Conservation (phyloP, 1,140 invertebrate species). For the Harlomillsia oculata region DNA sequence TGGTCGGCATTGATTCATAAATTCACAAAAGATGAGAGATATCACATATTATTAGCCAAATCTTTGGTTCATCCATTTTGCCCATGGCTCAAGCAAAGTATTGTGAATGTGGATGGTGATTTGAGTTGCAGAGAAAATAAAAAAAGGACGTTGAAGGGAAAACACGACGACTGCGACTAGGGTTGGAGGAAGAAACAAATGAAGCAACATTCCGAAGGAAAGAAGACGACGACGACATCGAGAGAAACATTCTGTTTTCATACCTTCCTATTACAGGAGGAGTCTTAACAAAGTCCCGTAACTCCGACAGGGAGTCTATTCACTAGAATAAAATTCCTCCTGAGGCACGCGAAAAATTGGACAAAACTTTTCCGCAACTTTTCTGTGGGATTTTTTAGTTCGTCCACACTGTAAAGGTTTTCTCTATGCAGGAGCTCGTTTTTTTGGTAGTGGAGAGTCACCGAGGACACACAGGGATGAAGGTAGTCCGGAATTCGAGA, state of each 20-base stretch:
- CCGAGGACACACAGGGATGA: background rate
- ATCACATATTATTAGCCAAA: conserved; percentile 4
- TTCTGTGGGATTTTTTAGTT: conserved; percentile 16
- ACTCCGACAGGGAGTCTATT: conserved; percentile 22
- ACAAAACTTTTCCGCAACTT: conserved; percentile 30
- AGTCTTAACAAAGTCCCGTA: conserved; percentile 17
- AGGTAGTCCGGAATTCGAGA: background rate
- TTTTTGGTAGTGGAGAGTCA: background rate
- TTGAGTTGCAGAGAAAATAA: background rate
- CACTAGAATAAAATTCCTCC: conserved; percentile 31
- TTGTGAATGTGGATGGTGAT: conserved; percentile 1
- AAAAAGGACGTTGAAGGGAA: too few species aligned
- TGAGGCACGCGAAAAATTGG: conserved; percentile 32
- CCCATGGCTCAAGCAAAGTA: background rate
- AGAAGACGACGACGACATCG: background rate
- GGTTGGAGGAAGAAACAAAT: too few species aligned
- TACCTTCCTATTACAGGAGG: conserved; percentile 18
- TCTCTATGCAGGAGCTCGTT: background rate
- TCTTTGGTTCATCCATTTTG: conserved; percentile 9
- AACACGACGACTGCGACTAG: too few species aligned
- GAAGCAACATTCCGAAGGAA: background rate
- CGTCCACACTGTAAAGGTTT: conserved; percentile 17
- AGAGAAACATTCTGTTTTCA: conserved; percentile 21
- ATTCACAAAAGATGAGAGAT: background rate
- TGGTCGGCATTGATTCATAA: background rate